Evolutionary conservation across 2,797 vertebrate genomes (phyloP), one percentile per base, ranked within the genome.

Genomic region (Lagorchestes hirsutus): DNA sequence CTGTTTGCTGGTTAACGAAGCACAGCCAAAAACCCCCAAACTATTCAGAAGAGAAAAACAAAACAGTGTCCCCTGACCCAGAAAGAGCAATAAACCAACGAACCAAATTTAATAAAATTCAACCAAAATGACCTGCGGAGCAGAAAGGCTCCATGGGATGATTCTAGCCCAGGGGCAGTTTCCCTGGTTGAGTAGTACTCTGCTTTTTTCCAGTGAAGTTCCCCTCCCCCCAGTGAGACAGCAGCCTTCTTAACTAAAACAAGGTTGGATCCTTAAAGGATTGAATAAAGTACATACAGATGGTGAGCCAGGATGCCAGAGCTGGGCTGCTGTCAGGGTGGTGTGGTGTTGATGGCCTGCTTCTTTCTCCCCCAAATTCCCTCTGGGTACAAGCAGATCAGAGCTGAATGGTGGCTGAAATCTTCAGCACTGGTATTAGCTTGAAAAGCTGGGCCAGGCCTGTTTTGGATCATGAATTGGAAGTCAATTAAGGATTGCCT

Each of bases 51-150:
- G 13, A 82, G 91, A 95, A 91, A 55, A 56, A 91, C 28, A 92
- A 59, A 56, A 58, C 52, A 34, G 1, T 28, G 22, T 55, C 58
- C 91, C 90, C 55, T 56, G 1, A 62, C 29, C 91, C 24, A 34
- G 91, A 90, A 92, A 67, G 31, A 54, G 40, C 52, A 52, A 54
- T 58, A 91, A 52, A 67, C 92, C 18, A 24, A 11, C 12, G 90
- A 96, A 87, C 28, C 90, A 91, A 92, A 91, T 9, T 4, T 31
- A 57, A 90, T 92, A n/a, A 62, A 92, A 90, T 92, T 28, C 92
- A 59, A 56, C 18, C 18, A 10, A 24, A 58, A 90, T 92, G 14
- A 6, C 28, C 5, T 1, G 11, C 27, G 34, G 58, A 50, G 34
- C 58, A 16, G 34, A 92, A 52, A 90, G 59, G 28, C 93, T 31